These are phyloP conservation scores for Scylla paramamosain DNA, from an alignment of 1,140 invertebrate species.

Conservation along the genomic window DNA sequence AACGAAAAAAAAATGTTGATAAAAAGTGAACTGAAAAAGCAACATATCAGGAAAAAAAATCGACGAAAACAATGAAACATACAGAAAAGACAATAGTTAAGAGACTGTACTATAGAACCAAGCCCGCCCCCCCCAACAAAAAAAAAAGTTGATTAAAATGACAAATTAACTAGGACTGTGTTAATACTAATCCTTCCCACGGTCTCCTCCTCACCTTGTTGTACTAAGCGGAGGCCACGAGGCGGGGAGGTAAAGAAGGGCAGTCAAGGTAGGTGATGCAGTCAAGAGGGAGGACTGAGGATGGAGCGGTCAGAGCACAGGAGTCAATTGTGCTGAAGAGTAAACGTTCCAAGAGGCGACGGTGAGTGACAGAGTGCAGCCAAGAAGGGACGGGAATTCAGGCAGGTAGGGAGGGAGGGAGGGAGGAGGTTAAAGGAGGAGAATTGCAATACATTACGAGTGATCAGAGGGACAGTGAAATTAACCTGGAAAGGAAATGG, in stretches of 20 bases:
- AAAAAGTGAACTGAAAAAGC: too few species aligned
- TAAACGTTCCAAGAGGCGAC: constrained; percentile 31
- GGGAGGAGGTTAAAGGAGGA: neutral
- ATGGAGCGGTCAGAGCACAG: neutral
- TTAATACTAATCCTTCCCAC: too few species aligned
- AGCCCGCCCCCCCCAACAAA: too few species aligned
- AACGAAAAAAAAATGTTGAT: too few species aligned
- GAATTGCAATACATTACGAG: neutral
- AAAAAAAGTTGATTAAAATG: too few species aligned
- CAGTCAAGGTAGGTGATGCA: neutral
- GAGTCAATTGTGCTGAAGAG: constrained; percentile 29
- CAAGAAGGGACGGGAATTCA: neutral
- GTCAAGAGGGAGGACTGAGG: neutral
- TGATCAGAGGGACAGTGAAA: neutral
- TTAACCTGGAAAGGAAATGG: neutral
- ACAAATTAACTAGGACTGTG: too few species aligned
- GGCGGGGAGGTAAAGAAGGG: neutral
- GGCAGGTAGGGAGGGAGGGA: neutral
- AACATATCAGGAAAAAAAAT: too few species aligned
- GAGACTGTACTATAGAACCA: too few species aligned
- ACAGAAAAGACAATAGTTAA: too few species aligned
- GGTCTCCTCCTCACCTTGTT: too few species aligned
- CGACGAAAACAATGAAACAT: too few species aligned
- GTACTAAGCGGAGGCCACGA: neutral
- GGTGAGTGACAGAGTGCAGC: constrained; percentile 45